Percentiles rank a stretch among this genome's conserved stretches.
phyloP scores from a whole-genome alignment of 2,888 invertebrate species.

The Standfussiana lucernea region DNA sequence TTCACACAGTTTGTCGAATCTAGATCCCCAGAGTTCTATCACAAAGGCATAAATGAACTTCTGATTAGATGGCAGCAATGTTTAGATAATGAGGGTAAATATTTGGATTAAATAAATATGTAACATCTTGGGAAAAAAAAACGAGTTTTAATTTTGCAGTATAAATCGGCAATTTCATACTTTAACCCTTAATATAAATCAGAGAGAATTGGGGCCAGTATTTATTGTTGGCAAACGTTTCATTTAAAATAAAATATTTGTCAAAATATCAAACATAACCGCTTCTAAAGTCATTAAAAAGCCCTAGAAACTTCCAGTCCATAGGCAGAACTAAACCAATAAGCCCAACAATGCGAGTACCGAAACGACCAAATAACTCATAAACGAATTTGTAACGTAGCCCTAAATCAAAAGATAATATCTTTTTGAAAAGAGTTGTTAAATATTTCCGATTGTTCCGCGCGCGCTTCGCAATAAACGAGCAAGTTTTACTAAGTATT shows the following conservation, averaged over 20 bases:
- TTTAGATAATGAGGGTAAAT: too few species aligned
- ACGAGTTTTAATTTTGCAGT: too few species aligned
- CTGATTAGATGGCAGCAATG: too few species aligned
- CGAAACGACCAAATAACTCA: conserved; percentile 54
- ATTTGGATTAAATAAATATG: too few species aligned
- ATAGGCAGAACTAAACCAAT: conserved; percentile 39
- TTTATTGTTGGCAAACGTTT: conserved; percentile 29
- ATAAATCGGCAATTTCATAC: too few species aligned
- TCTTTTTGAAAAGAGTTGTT: conserved; percentile 58
- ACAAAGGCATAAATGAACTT: too few species aligned
- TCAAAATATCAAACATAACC: conserved; percentile 33
- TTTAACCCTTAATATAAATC: too few species aligned
- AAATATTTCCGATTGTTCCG: conserved; percentile 38
- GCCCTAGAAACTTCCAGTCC: conserved; percentile 32
- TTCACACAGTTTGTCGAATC: too few species aligned
- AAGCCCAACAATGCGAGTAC: conserved; percentile 47
- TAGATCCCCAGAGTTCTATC: too few species aligned
- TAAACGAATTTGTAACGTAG: conserved; percentile 46
- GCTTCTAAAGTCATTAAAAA: conserved; percentile 44
- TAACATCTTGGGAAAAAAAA: too few species aligned
- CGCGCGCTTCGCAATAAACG: conserved; percentile 24
- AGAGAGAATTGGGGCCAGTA: not conserved
- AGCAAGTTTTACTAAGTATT: conserved; percentile 39
- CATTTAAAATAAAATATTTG: conserved; percentile 39
- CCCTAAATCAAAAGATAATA: conserved; percentile 57